Conservation (phyloP, 1,140 invertebrate species). For the Bombus turneri region DNA sequence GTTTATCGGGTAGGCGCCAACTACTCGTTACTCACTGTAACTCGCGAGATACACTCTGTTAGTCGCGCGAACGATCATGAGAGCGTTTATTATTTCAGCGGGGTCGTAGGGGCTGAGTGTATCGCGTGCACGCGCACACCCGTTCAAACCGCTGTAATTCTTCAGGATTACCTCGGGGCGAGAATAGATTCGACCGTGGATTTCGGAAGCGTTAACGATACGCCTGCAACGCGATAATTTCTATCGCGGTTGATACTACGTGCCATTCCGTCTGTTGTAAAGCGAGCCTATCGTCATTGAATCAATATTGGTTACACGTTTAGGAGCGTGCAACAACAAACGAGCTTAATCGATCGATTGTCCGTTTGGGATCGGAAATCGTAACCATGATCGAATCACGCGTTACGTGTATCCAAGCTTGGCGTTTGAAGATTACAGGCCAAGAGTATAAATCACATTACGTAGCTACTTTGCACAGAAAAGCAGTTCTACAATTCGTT, state of each 20-base stretch:
- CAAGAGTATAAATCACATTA: too few relatives aligned
- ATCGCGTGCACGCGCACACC: slow-evolving; percentile 43
- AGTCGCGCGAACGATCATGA: slow-evolving; percentile 44
- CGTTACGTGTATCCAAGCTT: too few relatives aligned
- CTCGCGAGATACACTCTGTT: slow-evolving; percentile 59
- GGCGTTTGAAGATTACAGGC: neutral
- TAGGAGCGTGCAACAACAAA: neutral
- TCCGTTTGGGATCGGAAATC: neutral
- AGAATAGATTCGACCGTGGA: slow-evolving; percentile 16
- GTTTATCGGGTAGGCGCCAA: slow-evolving; percentile 70
- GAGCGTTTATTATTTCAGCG: slow-evolving; percentile 60
- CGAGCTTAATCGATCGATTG: neutral
- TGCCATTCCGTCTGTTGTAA: neutral
- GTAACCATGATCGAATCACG: too few relatives aligned
- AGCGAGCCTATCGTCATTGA: neutral
- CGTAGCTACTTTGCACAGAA: too few relatives aligned
- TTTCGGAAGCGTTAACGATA: slow-evolving; percentile 11
- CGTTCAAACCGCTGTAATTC: neutral
- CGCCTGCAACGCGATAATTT: slow-evolving; percentile 7
- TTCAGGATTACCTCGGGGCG: slow-evolving; percentile 27
- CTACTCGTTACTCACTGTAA: slow-evolving; percentile 50
- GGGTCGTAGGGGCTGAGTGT: neutral
- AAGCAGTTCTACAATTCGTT: neutral
- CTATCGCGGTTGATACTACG: neutral
- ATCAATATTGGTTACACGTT: too few relatives aligned